Base-by-base conservation (phyloP, 2,113 vertebrate genomes). In the Menura novaehollandiae region DNA sequence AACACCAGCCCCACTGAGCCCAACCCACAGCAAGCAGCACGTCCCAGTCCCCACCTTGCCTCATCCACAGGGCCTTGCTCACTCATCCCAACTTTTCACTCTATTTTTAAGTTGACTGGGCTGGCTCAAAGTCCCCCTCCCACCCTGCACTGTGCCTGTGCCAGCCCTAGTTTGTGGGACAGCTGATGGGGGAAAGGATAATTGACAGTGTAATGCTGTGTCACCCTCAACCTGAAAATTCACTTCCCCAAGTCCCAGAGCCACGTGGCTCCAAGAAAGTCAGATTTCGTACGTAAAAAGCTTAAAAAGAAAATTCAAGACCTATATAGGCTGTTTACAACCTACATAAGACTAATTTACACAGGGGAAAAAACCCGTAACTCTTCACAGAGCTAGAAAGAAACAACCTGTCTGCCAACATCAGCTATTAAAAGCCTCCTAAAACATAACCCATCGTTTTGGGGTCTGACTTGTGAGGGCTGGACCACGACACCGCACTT, bases 311-410 rank as follows among this genome's bases (percentile, higher is more conserved):
- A 11, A 10, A 21, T 17, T 39, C 10, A 63, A 82, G 53, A 68
- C 41, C 7, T 73, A 60, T 8, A n/a, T 69, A 89, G 69, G 30
- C 27, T 64, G 68, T 76, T 94, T 64, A 76, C 55, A 94, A 83
- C 58, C 44, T 85, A 83, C 15, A 24, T 24, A 82, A 55, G 27
- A 37, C 41, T 79, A 63, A 68, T 49, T 75, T 77, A 84, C 19
- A 22, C 11, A 5, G 15, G 5, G 43, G 4, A 1, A 33, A 33
- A 39, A 35, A 41, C 0, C 6, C 2, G 24, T 7, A 67, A n/a
- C n/a, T 52, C 37, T 75, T 85, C 4, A 3, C 1, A 67, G 47
- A 68, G 32, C 35, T 60, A 62, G 83, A 76, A 44, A 72, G 39
- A 55, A 94, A 64, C 37, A 56, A 46, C 17, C 51, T 64, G 37